phyloP scores from a whole-genome alignment of 1,140 invertebrate species.

The Neodiprion virginianus region DNA sequence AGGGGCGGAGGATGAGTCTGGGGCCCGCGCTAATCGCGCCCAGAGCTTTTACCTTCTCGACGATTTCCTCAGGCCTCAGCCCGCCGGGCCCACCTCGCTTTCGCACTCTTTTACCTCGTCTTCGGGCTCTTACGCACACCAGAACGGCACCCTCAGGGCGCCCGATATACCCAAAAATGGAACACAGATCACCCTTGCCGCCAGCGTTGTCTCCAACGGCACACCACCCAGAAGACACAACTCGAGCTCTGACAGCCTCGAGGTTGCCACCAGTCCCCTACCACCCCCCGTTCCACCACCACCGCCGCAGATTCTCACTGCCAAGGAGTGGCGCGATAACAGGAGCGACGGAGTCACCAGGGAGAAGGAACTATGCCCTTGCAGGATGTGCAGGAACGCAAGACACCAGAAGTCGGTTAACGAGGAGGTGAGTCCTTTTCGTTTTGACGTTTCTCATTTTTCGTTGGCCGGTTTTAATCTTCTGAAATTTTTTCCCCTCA shows the following conservation, averaged over 20 bases:
- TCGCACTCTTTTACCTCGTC: not conserved
- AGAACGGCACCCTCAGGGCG: not conserved
- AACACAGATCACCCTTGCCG: slow-evolving; percentile 32
- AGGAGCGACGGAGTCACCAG: slow-evolving; percentile 38
- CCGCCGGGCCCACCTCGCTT: slow-evolving; percentile 15
- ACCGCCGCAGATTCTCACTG: slow-evolving; percentile 45
- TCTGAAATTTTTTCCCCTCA: too few relatives aligned
- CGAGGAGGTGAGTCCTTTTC: slow-evolving; percentile 53
- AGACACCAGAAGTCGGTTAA: slow-evolving; percentile 52
- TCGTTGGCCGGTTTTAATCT: too few relatives aligned
- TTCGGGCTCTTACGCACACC: not conserved
- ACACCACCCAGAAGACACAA: slow-evolving; percentile 59
- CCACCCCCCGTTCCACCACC: slow-evolving; percentile 56
- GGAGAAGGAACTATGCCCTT: slow-evolving; percentile 52
- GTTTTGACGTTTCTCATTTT: not conserved
- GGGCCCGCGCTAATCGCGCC: slow-evolving; percentile 49
- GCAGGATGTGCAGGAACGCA: slow-evolving; percentile 56
- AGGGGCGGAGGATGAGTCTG: slow-evolving; percentile 23
- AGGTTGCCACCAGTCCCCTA: slow-evolving; percentile 58
- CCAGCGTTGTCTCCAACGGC: slow-evolving; percentile 44
- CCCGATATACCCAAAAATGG: slow-evolving; percentile 8
- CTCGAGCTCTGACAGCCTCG: slow-evolving; percentile 59
- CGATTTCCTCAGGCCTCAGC: slow-evolving; percentile 61
- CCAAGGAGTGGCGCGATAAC: slow-evolving; percentile 15
- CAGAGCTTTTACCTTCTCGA: slow-evolving; percentile 64